A percentile compares a stretch with the other conserved stretches of the same genome.
These are phyloP conservation scores for Pteromalus puparum DNA, from an alignment of 1,140 invertebrate species.

Conservation along the genomic window DNA sequence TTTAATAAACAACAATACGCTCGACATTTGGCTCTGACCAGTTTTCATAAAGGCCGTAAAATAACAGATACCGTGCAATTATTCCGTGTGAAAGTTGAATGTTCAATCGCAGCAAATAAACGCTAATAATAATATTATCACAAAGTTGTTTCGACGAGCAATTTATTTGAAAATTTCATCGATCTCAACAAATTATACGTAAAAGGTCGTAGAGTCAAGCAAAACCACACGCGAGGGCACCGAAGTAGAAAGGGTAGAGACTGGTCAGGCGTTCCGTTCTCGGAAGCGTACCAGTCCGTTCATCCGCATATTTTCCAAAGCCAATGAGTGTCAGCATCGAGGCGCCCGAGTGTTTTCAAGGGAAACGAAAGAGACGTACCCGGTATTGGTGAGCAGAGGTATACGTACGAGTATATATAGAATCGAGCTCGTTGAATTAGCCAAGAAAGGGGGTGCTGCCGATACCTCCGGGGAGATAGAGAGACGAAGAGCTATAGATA, in stretches of 20 bases:
- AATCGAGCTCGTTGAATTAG: background rate
- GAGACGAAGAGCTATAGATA: background rate
- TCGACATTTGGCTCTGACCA: too few species aligned
- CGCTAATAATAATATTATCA: too few species aligned
- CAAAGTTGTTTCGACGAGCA: conserved; percentile 18
- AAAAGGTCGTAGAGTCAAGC: too few species aligned
- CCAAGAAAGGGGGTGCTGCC: background rate
- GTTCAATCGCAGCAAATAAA: too few species aligned
- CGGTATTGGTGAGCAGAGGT: too few species aligned
- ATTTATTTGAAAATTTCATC: too few species aligned
- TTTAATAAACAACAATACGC: too few species aligned
- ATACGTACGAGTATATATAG: background rate
- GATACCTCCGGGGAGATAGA: conserved; percentile 17
- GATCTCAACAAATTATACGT: too few species aligned
- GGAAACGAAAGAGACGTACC: background rate
- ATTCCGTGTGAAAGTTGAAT: too few species aligned
- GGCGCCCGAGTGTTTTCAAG: background rate
- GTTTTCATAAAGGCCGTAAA: too few species aligned
- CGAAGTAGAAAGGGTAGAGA: background rate
- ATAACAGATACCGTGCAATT: too few species aligned
- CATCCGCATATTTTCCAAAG: conserved; percentile 18
- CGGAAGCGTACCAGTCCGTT: background rate
- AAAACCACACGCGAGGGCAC: background rate
- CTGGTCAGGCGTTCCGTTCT: background rate
- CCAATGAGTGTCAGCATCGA: background rate